A percentile compares a stretch with the other conserved stretches of the same genome.
Evolutionary conservation across 2,797 vertebrate species (phyloP).

Genomic region (Geotria australis): DNA sequence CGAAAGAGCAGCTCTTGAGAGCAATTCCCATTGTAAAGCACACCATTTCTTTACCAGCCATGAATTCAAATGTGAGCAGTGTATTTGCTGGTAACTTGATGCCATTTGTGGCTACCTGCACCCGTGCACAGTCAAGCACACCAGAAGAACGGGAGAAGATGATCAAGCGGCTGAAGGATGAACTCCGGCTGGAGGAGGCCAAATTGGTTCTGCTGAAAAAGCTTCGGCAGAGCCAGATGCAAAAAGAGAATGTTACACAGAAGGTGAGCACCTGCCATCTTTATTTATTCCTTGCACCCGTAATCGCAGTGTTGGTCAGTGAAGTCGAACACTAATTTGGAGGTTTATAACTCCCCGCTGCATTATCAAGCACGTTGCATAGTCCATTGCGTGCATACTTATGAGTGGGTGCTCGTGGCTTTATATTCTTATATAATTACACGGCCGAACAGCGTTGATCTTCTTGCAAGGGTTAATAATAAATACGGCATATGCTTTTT

Average conservation of each 20-base stretch:
- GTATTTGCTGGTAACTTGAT: neutral
- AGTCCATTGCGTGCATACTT: no score
- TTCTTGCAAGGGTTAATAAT: no score
- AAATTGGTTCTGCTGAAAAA: constrained; percentile 85
- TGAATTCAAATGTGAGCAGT: no score
- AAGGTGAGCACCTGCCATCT: constrained; percentile 21
- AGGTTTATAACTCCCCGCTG: neutral
- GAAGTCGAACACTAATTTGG: neutral
- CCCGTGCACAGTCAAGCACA: neutral
- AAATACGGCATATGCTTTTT: no score
- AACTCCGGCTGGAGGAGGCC: constrained; percentile 74
- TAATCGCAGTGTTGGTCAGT: neutral
- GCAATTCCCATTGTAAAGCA: no score
- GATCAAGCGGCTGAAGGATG: constrained; percentile 75
- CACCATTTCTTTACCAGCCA: no score
- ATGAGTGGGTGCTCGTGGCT: no score
- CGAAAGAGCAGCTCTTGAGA: no score
- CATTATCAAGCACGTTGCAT: no score
- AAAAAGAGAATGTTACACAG: constrained; percentile 50
- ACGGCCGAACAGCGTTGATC: no score
- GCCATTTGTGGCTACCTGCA: neutral
- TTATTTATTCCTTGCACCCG: neutral
- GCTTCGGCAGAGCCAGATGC: constrained; percentile 81
- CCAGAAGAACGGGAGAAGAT: constrained; percentile 52
- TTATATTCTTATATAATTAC: no score